Evolutionary conservation across 2,888 invertebrate species (phyloP).

Genomic region (Andrena fulva): DNA sequence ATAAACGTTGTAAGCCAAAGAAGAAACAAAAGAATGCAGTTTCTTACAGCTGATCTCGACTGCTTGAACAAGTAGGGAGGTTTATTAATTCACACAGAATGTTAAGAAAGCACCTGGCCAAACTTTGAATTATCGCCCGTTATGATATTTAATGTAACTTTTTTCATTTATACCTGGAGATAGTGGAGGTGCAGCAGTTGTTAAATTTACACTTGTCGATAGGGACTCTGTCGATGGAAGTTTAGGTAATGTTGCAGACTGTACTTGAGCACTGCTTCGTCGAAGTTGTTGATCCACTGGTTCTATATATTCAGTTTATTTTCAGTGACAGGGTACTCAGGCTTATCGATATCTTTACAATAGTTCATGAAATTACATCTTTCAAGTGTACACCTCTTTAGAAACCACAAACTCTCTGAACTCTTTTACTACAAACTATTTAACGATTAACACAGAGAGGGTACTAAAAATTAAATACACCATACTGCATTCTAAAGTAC

Average conservation of each 20-base stretch:
- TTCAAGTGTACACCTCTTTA: slow-evolving; percentile 12
- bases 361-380: slow-evolving; percentile 35
- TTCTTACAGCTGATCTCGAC: slow-evolving; percentile 37
- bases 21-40: slow-evolving; percentile 43
- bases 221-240: slow-evolving; percentile 83
- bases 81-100: slow-evolving; percentile 36
- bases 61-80: slow-evolving; percentile 38
- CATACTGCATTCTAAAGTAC: slow-evolving; percentile 30
- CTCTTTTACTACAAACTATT: slow-evolving; percentile 37
- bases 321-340: slow-evolving; percentile 57
- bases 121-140: slow-evolving; percentile 48
- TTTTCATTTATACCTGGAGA: slow-evolving; percentile 80
- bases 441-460: slow-evolving; percentile 15
- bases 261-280: slow-evolving; percentile 77
- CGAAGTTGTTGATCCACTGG: slow-evolving; percentile 82
- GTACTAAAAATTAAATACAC: slow-evolving; percentile 32
- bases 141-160: slow-evolving; percentile 54
- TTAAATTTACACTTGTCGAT: slow-evolving; percentile 78
- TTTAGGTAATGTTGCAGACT: slow-evolving; percentile 80
- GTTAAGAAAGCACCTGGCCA: slow-evolving; percentile 58
- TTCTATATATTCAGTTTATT: slow-evolving; percentile 76
- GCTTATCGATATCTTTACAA: slow-evolving; percentile 47
- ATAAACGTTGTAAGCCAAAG: slow-evolving; percentile 40
- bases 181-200: slow-evolving; percentile 76
- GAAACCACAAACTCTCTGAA: slow-evolving; percentile 17